Base-by-base conservation (phyloP, 1,140 invertebrate species). In the Zaprionus nigranus region DNA sequence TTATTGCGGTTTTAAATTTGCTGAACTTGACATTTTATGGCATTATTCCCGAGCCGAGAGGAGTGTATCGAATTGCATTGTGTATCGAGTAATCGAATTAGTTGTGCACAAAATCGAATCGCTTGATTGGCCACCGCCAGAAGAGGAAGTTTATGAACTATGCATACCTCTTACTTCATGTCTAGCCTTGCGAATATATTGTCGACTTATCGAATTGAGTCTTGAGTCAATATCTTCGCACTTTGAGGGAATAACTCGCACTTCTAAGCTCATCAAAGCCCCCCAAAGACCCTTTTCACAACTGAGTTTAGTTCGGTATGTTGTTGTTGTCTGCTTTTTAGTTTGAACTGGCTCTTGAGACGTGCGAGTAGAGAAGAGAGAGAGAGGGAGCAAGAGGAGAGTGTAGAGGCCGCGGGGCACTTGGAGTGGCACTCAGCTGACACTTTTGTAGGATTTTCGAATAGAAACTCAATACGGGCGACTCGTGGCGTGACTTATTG, bases 401-500 rank as follows among this genome's bases (percentile, higher is more conserved):
- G 26, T 26, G 28, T 3, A 49, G 17, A 38, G 22, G 68, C 54
- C 43, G 28, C 61, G 59, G 58, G 57, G 24, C 40, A 58, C 64
- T 66, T 66, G 62, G 75, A 88, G 84, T 88, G 84, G 85, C 84
- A 88, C 84, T 88, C 81, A 88, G 81, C 84, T 90, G 85, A 88
- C 85, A 88, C 84, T 88, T 87, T 81, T 76, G 64, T 40, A 61
- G 83, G 83, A 75, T 87, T 87, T 86, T 76, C 61, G 79, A 64
- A 87, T 87, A 87, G 83, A 87, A 87, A 87, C 83, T 72, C 79
- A 87, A 87, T 87, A 85, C 63, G 83, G 43, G 63, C 69, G 82
- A 86, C 82, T 86, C 82, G 83, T 86, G 83, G 83, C 84, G 84
- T 87, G 83, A 87, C 83, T 84, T 88, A 88, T 88, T 88, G 84